A percentile compares a stretch with the other conserved stretches of the same genome.
These are phyloP conservation scores for Kryptopterus vitreolus DNA, from an alignment of 2,797 vertebrate species.

Conservation along the genomic window DNA sequence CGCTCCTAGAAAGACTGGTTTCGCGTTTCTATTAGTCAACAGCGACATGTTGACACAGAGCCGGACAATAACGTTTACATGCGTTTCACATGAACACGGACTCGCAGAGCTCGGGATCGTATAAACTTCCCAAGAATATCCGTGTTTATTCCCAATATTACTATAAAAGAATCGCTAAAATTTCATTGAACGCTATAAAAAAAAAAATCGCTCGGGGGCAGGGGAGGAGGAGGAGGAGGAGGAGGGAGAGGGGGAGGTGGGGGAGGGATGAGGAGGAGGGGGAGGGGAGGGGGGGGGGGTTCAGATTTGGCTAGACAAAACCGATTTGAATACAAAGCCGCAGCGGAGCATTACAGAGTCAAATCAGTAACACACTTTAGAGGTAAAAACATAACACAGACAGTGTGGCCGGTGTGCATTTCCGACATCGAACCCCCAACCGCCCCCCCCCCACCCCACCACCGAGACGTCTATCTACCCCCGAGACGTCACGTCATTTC, in stretches of 20 bases:
- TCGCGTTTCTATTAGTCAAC: conserved; percentile 49
- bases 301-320: not conserved
- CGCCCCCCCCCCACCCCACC: no score
- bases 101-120: not conserved
- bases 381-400: not conserved
- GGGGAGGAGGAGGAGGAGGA: no score
- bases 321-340: not conserved
- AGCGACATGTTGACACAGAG: conserved; percentile 43
- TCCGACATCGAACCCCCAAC: no score
- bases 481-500: no score
- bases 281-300: no score
- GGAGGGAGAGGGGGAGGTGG: no score
- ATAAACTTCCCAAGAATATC: not conserved
- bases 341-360: not conserved
- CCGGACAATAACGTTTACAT: conserved; percentile 31
- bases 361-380: not conserved
- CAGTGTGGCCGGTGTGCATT: no score
- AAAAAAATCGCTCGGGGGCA: not conserved
- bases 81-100: conserved; percentile 20
- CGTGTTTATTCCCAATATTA: not conserved
- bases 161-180: no score
- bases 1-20: conserved; percentile 66
- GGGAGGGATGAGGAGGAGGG: no score
- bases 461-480: no score
- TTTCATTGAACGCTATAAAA: not conserved